Evolutionary conservation across 1,140 invertebrate genomes (phyloP).

Genomic region (Brachionus manjavacas): DNA sequence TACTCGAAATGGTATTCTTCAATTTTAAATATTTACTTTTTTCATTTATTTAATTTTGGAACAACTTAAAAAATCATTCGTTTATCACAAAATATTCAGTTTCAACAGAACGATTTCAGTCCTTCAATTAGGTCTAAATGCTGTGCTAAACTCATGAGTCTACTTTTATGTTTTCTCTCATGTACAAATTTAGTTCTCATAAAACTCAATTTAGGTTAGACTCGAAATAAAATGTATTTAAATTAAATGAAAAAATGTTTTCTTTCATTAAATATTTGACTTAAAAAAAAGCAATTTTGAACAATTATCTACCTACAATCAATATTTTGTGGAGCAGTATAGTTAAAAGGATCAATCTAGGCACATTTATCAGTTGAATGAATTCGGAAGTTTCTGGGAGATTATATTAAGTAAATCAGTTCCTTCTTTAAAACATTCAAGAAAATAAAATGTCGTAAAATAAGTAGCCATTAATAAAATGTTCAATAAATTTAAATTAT

Average conservation of each 20-base stretch:
- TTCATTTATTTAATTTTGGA: background rate
- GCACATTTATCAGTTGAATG: no score
- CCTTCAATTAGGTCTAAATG: background rate
- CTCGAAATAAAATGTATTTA: background rate
- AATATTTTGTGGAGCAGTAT: background rate
- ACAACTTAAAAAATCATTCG: background rate
- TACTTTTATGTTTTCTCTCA: background rate
- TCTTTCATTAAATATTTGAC: background rate
- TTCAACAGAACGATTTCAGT: background rate
- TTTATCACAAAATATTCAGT: constrained; percentile 5
- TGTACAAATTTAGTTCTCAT: background rate
- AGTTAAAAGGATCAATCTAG: background rate
- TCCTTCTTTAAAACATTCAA: no score
- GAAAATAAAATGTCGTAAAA: no score
- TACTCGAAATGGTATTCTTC: background rate
- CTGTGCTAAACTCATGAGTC: background rate
- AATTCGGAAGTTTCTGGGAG: no score
- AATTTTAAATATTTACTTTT: background rate
- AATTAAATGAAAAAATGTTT: background rate
- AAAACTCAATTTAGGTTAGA: background rate
- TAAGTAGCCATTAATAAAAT: no score
- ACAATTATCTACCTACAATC: background rate
- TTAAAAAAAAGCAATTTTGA: background rate
- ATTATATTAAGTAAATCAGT: no score
- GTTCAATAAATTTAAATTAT: no score